These are phyloP conservation scores for Neoaliturus tenellus DNA, from an alignment of 2,888 invertebrate genomes.

Conservation along the genomic window DNA sequence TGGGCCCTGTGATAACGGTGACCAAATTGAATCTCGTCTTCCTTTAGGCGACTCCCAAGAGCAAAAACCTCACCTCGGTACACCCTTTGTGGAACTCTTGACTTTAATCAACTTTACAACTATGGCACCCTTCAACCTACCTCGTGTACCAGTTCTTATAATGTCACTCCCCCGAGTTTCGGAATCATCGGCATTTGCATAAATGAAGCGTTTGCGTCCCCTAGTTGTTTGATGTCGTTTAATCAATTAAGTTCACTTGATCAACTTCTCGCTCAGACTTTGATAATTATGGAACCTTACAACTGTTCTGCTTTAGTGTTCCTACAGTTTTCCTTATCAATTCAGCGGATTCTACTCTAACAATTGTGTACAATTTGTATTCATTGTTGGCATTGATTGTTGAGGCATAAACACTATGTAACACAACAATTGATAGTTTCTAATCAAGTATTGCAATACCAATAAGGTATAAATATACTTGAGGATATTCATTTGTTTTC, in stretches of 20 bases:
- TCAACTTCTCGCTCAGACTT: not conserved
- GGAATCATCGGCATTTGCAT: conserved; percentile 20
- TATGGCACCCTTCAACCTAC: not conserved
- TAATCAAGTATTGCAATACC: no score
- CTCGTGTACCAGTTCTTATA: not conserved
- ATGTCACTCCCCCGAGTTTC: not conserved
- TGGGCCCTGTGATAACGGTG: not conserved
- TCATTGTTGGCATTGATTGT: no score
- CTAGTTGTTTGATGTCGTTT: conserved; percentile 16
- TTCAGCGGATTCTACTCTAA: no score
- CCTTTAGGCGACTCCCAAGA: not conserved
- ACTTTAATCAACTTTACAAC: not conserved
- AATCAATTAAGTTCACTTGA: conserved; percentile 34
- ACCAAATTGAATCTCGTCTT: conserved; percentile 20
- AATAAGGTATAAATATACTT: no score
- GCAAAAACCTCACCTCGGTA: not conserved
- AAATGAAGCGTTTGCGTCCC: conserved; percentile 22
- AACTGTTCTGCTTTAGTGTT: not conserved
- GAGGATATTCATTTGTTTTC: no score
- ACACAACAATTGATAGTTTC: no score
- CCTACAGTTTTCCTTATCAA: no score
- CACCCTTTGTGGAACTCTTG: not conserved
- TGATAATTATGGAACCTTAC: conserved; percentile 19
- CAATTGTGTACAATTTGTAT: no score
- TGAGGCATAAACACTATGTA: no score